A percentile compares a stretch with the other conserved stretches of the same genome.
Conservation (phyloP, 1,140 invertebrate genomes). For the Caenorhabditis remanei region DNA sequence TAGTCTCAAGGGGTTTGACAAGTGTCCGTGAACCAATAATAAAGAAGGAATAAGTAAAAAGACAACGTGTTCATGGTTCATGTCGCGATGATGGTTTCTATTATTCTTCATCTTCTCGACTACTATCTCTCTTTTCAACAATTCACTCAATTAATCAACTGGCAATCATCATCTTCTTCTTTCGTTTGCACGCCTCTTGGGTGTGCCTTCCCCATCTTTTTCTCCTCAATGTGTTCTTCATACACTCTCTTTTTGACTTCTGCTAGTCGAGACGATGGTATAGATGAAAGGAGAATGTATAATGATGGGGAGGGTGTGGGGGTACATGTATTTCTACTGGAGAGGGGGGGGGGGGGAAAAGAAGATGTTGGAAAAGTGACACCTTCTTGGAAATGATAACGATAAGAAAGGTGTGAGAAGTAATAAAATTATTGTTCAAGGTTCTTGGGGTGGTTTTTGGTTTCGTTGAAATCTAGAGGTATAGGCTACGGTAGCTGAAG, state of each 20-base stretch:
- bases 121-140: no score
- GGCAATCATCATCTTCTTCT: conserved; percentile 45
- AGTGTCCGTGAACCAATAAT: no score
- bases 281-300: neutral
- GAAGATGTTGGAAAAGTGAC: neutral
- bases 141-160: conserved; percentile 50
- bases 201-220: neutral
- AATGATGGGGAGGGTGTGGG: neutral
- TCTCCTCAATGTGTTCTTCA: conserved; percentile 53
- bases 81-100: no score
- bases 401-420: neutral
- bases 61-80: neutral
- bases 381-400: neutral
- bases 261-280: neutral
- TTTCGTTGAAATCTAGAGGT: no score
- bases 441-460: no score
- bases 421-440: no score
- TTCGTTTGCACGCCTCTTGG: conserved; percentile 47
- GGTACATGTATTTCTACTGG: neutral
- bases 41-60: neutral
- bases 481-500: no score
- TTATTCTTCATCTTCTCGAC: no score
- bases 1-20: no score
- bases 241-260: conserved; percentile 10
- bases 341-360: neutral